phyloP scores from a whole-genome alignment of 2,888 invertebrate species.

The Drosophila antonietae region DNA sequence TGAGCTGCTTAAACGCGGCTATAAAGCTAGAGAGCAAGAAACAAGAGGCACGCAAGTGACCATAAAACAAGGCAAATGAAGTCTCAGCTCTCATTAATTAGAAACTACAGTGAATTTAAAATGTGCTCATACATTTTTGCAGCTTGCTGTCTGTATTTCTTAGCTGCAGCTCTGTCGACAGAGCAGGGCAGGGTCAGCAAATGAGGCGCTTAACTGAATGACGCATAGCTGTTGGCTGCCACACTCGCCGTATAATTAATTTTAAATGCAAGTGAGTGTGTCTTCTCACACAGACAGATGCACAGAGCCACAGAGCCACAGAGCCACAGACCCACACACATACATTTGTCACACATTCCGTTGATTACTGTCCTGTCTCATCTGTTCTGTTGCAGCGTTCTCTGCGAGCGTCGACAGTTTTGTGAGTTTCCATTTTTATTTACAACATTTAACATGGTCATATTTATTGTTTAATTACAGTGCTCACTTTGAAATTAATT shows the following conservation, averaged over 20 bases:
- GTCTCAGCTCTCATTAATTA: conserved; percentile 54
- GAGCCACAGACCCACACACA: too few relatives aligned
- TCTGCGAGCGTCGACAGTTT: conserved; percentile 50
- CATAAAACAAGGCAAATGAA: conserved; percentile 43
- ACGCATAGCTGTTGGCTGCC: conserved; percentile 60
- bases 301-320: background rate
- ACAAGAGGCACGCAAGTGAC: background rate
- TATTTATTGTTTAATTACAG: conserved; percentile 72
- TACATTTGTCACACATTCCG: conserved; percentile 11
- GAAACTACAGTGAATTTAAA: conserved; percentile 41
- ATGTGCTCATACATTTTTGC: conserved; percentile 26
- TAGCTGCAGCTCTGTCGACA: conserved; percentile 2
- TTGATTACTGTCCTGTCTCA: conserved; percentile 12
- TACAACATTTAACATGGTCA: conserved; percentile 45
- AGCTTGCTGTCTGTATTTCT: conserved; percentile 14
- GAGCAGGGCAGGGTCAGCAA: conserved; percentile 42
- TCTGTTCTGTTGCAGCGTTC: conserved; percentile 4
- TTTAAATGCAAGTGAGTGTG: conserved; percentile 60
- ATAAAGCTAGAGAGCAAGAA: conserved; percentile 2
- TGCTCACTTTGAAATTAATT: conserved; percentile 64
- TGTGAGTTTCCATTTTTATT: conserved; percentile 52
- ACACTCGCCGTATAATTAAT: conserved; percentile 75
- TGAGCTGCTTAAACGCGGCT: conserved; percentile 6
- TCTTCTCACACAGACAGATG: conserved; percentile 6
- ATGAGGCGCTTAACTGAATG: conserved; percentile 64